Evolutionary conservation across 2,113 vertebrate genomes (phyloP), one percentile per base, ranked within the genome.

Genomic region (Rattus rattus): DNA sequence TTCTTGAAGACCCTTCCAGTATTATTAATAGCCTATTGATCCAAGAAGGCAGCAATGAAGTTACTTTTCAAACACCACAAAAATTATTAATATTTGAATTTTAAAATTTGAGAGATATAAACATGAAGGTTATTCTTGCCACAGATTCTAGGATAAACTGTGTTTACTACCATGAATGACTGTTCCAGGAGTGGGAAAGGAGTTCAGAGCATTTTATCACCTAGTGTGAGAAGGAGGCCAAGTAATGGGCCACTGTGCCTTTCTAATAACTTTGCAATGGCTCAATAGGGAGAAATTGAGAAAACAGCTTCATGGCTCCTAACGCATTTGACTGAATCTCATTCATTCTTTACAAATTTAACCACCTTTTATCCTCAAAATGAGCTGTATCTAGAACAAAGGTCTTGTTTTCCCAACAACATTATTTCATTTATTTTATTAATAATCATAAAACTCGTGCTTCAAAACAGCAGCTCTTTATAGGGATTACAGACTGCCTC

Each of bases 381-480:
- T 24, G 76, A 92, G 9, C 72, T 33, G 5, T 47, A 28, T 81
- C 28, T 83, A 86, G 43, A 94, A 54, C 17, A 81, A 72, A 91
- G 24, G 95, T 26, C 11, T 33, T 9, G 39, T 22, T 22, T 85
- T 70, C n/a, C 0, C 43, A 83, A 76, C 61, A 85, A 92, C 47
- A 14, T 39, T 17, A 39, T 59, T 33, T 30, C 56, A 39, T n/a
- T 84, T 70, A 30, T 73, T 80, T n/a, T 43, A 36, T 73, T 69
- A 84, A 65, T 85, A 85, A 49, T 43, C 69, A 88, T 26, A 90
- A 93, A 92, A 20, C 36, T 70, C 54, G 88, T 94, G 11, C 52
- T 91, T 73, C 43, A 89, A 84, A 77, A 26, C 28, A 84, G 90
- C 43, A 75, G 39, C 87, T 85, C 63, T 67, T 14, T 8, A 49